Conservation (phyloP, 2,888 invertebrate genomes). For the Tetanocera ferruginea region DNA sequence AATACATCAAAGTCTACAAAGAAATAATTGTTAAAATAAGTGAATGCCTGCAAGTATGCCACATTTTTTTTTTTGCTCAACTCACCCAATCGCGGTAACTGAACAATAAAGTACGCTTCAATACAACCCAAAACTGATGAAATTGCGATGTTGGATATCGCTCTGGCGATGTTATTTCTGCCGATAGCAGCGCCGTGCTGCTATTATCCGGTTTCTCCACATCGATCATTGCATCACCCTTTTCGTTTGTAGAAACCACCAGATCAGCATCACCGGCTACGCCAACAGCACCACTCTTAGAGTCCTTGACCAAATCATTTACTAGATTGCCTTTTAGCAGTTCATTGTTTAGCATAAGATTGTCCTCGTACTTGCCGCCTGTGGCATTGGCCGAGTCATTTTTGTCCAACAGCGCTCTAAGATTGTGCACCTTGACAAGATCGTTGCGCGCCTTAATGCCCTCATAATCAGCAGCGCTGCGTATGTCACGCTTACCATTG, state of each 20-base stretch:
- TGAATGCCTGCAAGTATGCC: conserved; percentile 31
- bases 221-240: conserved; percentile 67
- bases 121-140: conserved; percentile 88
- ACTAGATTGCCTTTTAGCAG: conserved; percentile 73
- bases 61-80: conserved; percentile 17
- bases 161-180: conserved; percentile 75
- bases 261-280: conserved; percentile 4
- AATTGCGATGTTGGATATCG: conserved; percentile 88
- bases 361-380: conserved; percentile 64
- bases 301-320: conserved; percentile 74
- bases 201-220: conserved; percentile 79
- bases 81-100: conserved; percentile 90
- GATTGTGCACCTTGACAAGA: conserved; percentile 72
- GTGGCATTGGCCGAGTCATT: conserved; percentile 71
- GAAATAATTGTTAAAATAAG: conserved; percentile 1
- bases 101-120: conserved; percentile 87
- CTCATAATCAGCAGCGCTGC: conserved; percentile 80
- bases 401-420: conserved; percentile 71
- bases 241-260: conserved; percentile 60
- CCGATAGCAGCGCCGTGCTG: conserved; percentile 78
- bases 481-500: conserved; percentile 86
- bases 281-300: conserved; percentile 38
- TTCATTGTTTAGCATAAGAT: conserved; percentile 67
- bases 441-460: conserved; percentile 72
- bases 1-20: conserved; percentile 92